Base-by-base conservation (phyloP, 35 echinoderm and acorn worm species). In the Acanthaster planci region DNA sequence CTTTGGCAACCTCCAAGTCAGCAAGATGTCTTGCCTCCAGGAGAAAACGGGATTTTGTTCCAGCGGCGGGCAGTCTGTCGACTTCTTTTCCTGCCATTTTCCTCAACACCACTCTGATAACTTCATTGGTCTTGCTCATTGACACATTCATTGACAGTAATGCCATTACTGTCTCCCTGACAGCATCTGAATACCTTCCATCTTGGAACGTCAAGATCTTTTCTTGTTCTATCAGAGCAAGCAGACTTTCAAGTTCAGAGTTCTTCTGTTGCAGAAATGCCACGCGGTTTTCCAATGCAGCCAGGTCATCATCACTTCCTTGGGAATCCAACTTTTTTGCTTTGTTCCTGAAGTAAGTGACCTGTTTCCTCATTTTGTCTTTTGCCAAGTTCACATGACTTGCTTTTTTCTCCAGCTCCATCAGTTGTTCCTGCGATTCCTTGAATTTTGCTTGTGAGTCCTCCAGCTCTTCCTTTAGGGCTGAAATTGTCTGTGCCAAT, bases 21-120 rank as follows among this genome's bases (percentile, higher is more conserved):
- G 90, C 90, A 8, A 92, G 23, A 21, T 40, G 19, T 60, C 67
- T 83, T 17, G 85, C 90, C 39, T 92, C 85, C n/a, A 84, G 14
- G 4, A 78, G 2, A 0, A 92, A 39, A 18, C 55, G 38, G 0
- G 85, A 87, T 36, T 40, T 88, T 5, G 60, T 84, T 4, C 17
- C 78, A 19, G 55, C 39, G 14, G 18, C 40, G 19, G 85, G 80
- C 0, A 92, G 55, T 18, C 90, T 78, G 23, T 27, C 52, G 2
- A 88, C 40, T 2, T 88, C 85, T 50, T 34, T 78, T 1, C 39
- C 64, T 18, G 79, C 55, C 1, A 92, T 10, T 14, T 92, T 92
- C 44, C 54, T 77, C 17, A 92, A 29, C 7, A 77, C 72, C 35
- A 78, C 72, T 35, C 39, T 18, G 9, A 87, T 92, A 0, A 92